These are phyloP conservation scores for Hirtodrosophila histrioides DNA, from an alignment of 2,888 invertebrate genomes.

Conservation along the genomic window DNA sequence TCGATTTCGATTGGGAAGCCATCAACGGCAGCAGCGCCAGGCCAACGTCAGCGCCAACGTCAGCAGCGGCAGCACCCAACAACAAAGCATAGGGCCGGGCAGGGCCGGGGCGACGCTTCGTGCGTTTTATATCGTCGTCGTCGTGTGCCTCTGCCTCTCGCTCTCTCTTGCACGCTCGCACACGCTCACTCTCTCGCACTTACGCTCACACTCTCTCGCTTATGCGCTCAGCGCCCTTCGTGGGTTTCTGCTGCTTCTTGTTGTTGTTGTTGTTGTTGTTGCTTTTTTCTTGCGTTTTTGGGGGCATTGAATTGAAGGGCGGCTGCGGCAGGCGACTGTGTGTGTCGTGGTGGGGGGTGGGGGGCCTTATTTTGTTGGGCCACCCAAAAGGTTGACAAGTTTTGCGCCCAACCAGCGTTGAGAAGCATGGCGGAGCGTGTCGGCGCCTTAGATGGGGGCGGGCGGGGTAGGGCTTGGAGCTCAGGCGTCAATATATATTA, in stretches of 20 bases:
- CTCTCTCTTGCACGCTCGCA: slow-evolving; percentile 2
- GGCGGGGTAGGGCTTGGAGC: background rate
- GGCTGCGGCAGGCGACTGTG: slow-evolving; percentile 16
- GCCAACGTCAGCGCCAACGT: slow-evolving; percentile 17
- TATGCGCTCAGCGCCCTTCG: slow-evolving; percentile 39
- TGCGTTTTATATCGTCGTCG: slow-evolving; percentile 55
- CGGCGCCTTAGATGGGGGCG: background rate
- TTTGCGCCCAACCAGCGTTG: slow-evolving; percentile 74
- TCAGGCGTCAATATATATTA: slow-evolving; percentile 55
- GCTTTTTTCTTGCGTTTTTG: slow-evolving; percentile 25
- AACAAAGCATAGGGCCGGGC: slow-evolving; percentile 36
- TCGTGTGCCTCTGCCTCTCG: slow-evolving; percentile 25
- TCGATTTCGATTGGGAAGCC: slow-evolving; percentile 85
- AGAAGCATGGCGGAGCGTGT: slow-evolving; percentile 13
- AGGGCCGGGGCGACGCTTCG: slow-evolving; percentile 50
- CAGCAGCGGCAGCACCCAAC: slow-evolving; percentile 23
- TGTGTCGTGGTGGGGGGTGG: background rate
- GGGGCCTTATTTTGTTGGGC: slow-evolving; percentile 16
- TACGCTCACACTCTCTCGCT: background rate
- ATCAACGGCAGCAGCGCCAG: slow-evolving; percentile 75
- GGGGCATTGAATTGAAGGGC: slow-evolving; percentile 73
- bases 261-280: slow-evolving; percentile 5
- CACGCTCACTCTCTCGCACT: background rate
- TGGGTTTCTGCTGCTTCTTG: slow-evolving; percentile 4
- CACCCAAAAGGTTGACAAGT: slow-evolving; percentile 72